Evolutionary conservation across 2,113 vertebrate species (phyloP).

Genomic region (Andinoacara biseriatus): DNA sequence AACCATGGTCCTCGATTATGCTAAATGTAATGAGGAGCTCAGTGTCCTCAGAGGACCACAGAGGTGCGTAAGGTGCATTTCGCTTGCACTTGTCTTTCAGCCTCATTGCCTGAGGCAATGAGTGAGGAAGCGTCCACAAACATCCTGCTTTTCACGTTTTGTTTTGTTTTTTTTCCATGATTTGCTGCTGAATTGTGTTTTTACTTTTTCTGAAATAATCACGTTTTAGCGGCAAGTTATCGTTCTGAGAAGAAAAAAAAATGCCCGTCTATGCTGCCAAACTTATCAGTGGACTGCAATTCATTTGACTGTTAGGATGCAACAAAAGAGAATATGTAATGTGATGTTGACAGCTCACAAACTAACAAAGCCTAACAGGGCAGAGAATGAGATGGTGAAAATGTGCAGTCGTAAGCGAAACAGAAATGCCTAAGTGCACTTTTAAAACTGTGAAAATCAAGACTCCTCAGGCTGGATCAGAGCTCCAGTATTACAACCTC

Average conservation of each 20-base stretch:
- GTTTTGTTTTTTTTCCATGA: neutral
- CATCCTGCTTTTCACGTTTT: neutral
- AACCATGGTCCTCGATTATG: conserved; percentile 30
- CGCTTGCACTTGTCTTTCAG: conserved; percentile 24
- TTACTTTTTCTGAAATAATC: neutral
- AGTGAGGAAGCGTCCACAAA: neutral
- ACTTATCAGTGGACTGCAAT: neutral
- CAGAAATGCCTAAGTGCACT: conserved; percentile 60
- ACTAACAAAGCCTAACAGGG: conserved; percentile 42
- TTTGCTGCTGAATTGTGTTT: conserved; percentile 4
- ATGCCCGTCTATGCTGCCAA: neutral
- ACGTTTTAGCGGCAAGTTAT: neutral
- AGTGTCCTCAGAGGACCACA: conserved; percentile 32
- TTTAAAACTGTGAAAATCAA: conserved; percentile 62
- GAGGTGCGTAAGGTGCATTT: conserved; percentile 15
- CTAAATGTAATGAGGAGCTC: conserved; percentile 55
- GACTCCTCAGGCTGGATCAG: conserved; percentile 27
- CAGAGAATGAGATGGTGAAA: conserved; percentile 31
- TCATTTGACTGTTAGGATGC: conserved; percentile 38
- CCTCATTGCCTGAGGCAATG: conserved; percentile 23
- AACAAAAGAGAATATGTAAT: conserved; percentile 58
- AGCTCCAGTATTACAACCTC: conserved; percentile 29
- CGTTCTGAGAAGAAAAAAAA: neutral
- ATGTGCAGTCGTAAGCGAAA: conserved; percentile 65
- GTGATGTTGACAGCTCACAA: conserved; percentile 38